These are phyloP conservation scores for Rhagoletis zephyria DNA, from an alignment of 1,140 invertebrate species.

Conservation along the genomic window DNA sequence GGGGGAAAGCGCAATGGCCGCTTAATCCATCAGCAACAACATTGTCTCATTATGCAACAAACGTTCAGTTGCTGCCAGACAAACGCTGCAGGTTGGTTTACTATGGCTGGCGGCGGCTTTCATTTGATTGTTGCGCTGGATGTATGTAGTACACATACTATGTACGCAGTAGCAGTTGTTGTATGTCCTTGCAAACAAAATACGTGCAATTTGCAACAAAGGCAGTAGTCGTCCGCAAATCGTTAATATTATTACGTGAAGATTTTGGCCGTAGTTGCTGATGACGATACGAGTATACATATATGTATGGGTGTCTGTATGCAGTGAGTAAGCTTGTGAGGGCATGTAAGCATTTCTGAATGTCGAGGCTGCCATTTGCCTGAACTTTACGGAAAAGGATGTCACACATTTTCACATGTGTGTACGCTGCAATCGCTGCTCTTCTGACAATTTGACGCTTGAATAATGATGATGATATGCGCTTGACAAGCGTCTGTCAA, in stretches of 20 bases:
- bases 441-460: conserved; percentile 44
- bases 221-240: conserved; percentile 22
- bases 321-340: not conserved
- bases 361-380: conserved; percentile 9
- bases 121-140: conserved; percentile 15
- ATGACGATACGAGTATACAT: not conserved
- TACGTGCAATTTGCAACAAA: conserved; percentile 44
- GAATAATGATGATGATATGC: conserved; percentile 40
- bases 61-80: conserved; percentile 42
- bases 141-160: too few species aligned
- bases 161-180: not conserved
- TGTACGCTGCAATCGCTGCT: not conserved
- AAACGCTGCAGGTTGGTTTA: conserved; percentile 11
- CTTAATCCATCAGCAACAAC: conserved; percentile 42
- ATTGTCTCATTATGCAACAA: conserved; percentile 50
- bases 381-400: conserved; percentile 37
- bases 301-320: not conserved
- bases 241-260: conserved; percentile 23
- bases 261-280: not conserved
- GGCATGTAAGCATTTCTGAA: not conserved
- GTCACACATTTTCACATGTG: conserved; percentile 8
- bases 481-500: conserved; percentile 44
- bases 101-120: conserved; percentile 28
- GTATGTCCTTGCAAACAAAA: conserved; percentile 37
- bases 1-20: not conserved